Base-by-base conservation (phyloP, 2,888 invertebrate genomes). In the Boloria selene region DNA sequence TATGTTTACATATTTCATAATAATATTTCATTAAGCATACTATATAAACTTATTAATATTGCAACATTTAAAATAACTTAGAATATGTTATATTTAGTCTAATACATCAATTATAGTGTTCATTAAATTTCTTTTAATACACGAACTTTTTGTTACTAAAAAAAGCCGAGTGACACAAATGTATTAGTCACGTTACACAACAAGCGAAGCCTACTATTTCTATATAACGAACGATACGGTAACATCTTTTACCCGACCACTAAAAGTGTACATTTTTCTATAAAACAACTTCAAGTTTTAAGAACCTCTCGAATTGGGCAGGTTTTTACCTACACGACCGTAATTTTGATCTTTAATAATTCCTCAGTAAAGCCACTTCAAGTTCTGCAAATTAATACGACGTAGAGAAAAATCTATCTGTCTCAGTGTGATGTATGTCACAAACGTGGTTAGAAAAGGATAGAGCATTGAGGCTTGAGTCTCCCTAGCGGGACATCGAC, bases 401-500 rank as follows among this genome's bases (percentile, higher is more conserved):
- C 70, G 74, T 68, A 73, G 65, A 64, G 68, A 69, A 74, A 81
- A 72, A 67, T 83, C 75, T 77, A 53, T 63, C 70, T 73, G 76
- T 87, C 87, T 82, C 84, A 74, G 70, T 85, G 76, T 78, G 71
- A 77, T 81, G 77, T 86, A 80, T 58, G 77, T 70, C 63, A 64
- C 69, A 69, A 64, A 70, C 44, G 64, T 63, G 67, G 80, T 77
- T 72, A 71, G 84, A 88, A 70, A 79, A 80, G 73, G 88, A 88
- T 68, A 72, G 76, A 68, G 73, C 72, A 81, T 73, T 70, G 77
- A 79, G 84, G 86, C 85, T 87, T 79, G 80, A 88, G 85, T 77
- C 84, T 85, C 79, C 79, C 86, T 90, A 90, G 91, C 90, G 91
- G 91, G 90, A 91, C 90, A 90, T 90, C 90, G 90, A 90, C 91